A percentile compares a stretch with the other conserved stretches of the same genome.
These are phyloP conservation scores for Hemicordylus capensis DNA, from an alignment of 2,113 vertebrate species.

Conservation along the genomic window DNA sequence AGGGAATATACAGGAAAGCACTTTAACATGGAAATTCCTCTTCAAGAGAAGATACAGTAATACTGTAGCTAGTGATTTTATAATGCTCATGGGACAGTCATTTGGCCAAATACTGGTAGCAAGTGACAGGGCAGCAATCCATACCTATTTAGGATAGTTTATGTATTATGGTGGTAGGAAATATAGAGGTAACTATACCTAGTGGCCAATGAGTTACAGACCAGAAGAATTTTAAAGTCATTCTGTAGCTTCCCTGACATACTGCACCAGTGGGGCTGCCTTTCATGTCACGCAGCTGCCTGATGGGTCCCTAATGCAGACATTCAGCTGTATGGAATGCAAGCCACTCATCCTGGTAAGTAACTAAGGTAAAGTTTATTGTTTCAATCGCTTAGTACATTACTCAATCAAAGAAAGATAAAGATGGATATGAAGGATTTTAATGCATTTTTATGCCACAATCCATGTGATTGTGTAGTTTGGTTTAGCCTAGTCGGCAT, in stretches of 20 bases:
- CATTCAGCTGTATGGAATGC: no score
- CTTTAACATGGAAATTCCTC: slow-evolving; percentile 41
- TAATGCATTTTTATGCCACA: no score
- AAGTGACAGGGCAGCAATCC: background rate
- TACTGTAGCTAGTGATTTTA: slow-evolving; percentile 5
- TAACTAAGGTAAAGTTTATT: background rate
- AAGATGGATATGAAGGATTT: background rate
- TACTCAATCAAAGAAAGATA: background rate
- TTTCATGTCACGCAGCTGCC: no score
- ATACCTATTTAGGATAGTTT: background rate
- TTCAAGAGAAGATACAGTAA: slow-evolving; percentile 10
- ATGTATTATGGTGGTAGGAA: background rate
- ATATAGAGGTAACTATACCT: background rate
- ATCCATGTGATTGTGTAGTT: no score
- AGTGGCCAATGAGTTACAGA: no score
- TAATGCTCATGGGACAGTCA: background rate
- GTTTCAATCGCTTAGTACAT: background rate
- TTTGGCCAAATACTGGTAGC: background rate
- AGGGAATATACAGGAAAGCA: slow-evolving; percentile 47
- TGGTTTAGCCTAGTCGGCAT: no score
- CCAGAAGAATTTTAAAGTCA: no score
- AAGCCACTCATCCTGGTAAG: no score
- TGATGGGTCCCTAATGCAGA: no score
- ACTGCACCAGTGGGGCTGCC: no score
- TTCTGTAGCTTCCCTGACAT: no score